Evolutionary conservation across 1,140 invertebrate genomes (phyloP), one percentile per base, ranked within the genome.

Genomic region (Leptopilina clavipes): DNA sequence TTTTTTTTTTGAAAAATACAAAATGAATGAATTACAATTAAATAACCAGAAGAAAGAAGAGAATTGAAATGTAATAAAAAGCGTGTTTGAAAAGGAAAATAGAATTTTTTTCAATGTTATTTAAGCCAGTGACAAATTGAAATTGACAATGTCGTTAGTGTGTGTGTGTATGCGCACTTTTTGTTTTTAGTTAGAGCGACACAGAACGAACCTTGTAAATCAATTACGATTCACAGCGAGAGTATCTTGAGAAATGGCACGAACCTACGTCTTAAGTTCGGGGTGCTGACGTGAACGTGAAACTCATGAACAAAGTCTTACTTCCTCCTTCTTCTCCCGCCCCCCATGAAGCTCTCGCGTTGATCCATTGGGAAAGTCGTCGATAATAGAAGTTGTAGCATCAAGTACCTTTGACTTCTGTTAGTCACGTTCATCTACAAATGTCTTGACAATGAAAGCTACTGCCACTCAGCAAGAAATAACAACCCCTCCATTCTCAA

Each of bases 201-300:
- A 52, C 48, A 6, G 59, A 22, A 59, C 80, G 82, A 84, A 82
- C 81, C 86, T 86, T 86, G 87, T 90, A 90, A 90, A 89, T 89
- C 89, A 90, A 89, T 90, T 90, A 89, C 87, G 82, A 86, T 81
- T 84, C 81, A 81, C 84, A 75, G 77, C 54, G 77, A 80, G 82
- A 59, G 75, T 82, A 79, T 80, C 77, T 79, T 76, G 82, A 83
- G 86, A 87, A 89, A 86, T 85, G 82, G 84, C 89, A 89, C 87
- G 88, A 89, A 89, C 82, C 80, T 81, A 82, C 76, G 79, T 82
- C 77, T 77, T 40, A 86, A 89, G 84, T 87, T 89, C 87, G 76
- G 80, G 82, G 77, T 82, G 83, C 77, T 87, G 85, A 89, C 87
- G 86, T 87, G 85, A 89, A 89, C 86, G 83, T 85, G 81, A 89